Base-by-base conservation (phyloP, 1,140 invertebrate species). In the Drosophila biarmipes region DNA sequence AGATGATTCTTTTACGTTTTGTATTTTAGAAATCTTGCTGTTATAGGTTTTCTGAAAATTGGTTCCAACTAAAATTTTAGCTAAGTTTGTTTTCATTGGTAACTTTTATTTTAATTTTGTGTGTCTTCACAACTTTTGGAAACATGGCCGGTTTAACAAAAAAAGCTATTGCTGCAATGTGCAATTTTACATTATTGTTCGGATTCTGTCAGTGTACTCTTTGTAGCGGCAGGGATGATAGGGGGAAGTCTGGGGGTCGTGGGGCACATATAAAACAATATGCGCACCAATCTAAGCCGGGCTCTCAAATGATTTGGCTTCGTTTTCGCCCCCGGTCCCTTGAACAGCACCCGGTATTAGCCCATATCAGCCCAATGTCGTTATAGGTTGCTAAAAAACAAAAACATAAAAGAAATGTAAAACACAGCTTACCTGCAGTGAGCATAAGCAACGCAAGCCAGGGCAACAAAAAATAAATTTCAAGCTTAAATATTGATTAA, bases 301-400 rank as follows among this genome's bases (percentile, higher is more conserved):
- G 79, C 79, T 89, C 84, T 89, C 90, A 90, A 89, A 90, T 89
- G 85, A 90, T 80, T 89, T 89, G 84, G 85, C 76, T 90, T 77
- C 80, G 80, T 73, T 77, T 73, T 62, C n/a, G 17, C 6, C 49
- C 6, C 17, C 2, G 12, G 12, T 43, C 11, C 53, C 15, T 14
- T 17, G 17, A 6, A n/a, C 56, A 17, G 29, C 55, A 19, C 73
- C 46, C 62, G 69, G 63, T 78, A 57, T 86, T 80, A 77, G 68
- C 62, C 67, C 43, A 72, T 78, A 85, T 85, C 85, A 86, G 81
- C 52, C 17, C 14, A 27, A 24, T 29, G 37, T 31, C 45, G 43
- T 56, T 45, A 53, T 72, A 42, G 56, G 78, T 80, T 67, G 73
- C 71, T 78, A 51, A 56, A 51, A 58, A 58, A 59, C 29, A 55